phyloP scores from a whole-genome alignment of 2,113 vertebrate genomes.

The Campylorhamphus procurvoides region DNA sequence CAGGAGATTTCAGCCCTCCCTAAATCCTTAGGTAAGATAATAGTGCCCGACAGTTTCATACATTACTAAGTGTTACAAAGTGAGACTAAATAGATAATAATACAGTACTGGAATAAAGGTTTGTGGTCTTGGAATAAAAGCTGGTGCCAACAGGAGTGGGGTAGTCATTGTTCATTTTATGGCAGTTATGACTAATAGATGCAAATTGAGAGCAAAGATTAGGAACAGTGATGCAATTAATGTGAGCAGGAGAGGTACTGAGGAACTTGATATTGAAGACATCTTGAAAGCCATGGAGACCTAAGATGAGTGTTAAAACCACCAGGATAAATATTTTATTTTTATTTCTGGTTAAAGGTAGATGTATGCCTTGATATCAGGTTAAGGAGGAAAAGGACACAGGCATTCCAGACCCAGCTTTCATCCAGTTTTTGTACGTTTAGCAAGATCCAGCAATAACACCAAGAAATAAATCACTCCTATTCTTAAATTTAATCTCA shows the following conservation, averaged over 20 bases:
- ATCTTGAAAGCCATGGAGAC: neutral
- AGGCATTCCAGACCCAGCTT: neutral
- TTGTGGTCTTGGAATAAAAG: neutral
- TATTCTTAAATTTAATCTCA: neutral
- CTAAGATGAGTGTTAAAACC: neutral
- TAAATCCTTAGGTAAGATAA: neutral
- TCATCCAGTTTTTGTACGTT: neutral
- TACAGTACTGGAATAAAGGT: neutral
- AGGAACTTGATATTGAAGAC: neutral
- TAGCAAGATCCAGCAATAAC: neutral
- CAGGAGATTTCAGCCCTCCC: neutral
- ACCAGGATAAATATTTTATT: neutral
- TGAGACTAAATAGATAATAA: neutral
- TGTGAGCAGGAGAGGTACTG: neutral
- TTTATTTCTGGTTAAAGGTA: neutral
- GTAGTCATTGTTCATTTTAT: neutral
- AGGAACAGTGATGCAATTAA: neutral
- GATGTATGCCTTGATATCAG: neutral
- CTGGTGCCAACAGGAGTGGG: neutral
- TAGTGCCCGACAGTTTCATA: neutral
- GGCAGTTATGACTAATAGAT: slow-evolving; percentile 26
- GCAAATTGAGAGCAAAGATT: neutral
- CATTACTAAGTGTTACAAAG: neutral
- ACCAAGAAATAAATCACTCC: neutral
- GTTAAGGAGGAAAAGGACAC: neutral